A percentile compares a stretch with the other conserved stretches of the same genome.
phyloP scores from a whole-genome alignment of 2,888 invertebrate genomes.

The Rhodophaea formosa region DNA sequence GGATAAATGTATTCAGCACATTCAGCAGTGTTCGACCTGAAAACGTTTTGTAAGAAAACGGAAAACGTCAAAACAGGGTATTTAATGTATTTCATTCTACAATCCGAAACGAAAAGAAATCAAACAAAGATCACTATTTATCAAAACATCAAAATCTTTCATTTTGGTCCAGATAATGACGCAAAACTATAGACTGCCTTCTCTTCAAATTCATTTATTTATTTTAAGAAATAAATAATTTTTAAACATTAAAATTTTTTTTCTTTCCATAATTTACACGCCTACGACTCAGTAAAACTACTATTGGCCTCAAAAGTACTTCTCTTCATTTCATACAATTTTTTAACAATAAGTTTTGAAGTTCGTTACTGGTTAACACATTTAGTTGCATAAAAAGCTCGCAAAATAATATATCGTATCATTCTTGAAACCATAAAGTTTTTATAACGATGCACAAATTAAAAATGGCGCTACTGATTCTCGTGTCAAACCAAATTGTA shows the following conservation, averaged over 20 bases:
- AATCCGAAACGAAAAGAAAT: too few relatives aligned
- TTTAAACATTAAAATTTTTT: conserved; percentile 1
- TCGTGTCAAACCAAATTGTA: too few relatives aligned
- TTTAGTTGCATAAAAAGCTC: neutral
- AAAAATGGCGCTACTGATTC: too few relatives aligned
- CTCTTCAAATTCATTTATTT: conserved; percentile 16
- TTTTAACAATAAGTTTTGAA: neutral
- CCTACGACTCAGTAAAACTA: neutral
- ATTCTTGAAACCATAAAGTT: neutral
- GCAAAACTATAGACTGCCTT: neutral
- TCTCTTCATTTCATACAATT: neutral
- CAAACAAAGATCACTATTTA: too few relatives aligned
- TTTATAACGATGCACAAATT: too few relatives aligned
- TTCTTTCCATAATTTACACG: conserved; percentile 10
- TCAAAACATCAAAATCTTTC: too few relatives aligned
- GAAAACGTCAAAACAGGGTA: too few relatives aligned
- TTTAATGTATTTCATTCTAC: too few relatives aligned
- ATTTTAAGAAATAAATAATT: conserved; percentile 5
- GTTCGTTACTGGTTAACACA: neutral
- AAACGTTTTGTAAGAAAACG: too few relatives aligned
- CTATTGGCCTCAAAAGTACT: neutral
- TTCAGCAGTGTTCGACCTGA: too few relatives aligned
- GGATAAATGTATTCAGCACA: too few relatives aligned
- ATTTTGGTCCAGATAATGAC: neutral
- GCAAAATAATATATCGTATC: neutral